Conservation (phyloP, 2,888 invertebrate species). For the Keiferia lycopersicella region DNA sequence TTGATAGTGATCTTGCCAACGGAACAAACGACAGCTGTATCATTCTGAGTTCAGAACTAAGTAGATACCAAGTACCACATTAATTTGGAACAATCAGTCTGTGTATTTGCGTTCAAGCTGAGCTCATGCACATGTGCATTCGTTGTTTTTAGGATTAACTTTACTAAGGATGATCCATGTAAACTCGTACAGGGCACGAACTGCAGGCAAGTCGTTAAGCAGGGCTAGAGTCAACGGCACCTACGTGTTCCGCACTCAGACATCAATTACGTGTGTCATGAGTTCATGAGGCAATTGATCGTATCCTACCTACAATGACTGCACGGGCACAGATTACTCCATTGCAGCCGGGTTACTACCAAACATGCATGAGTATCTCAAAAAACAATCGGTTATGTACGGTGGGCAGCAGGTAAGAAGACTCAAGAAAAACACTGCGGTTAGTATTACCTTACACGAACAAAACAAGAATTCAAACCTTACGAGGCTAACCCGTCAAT, state of each 20-base stretch:
- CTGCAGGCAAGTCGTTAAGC: constrained; percentile 41
- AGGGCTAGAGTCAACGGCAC: constrained; percentile 46
- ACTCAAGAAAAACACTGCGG: constrained; percentile 4
- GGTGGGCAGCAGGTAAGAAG: neutral
- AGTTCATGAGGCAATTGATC: constrained; percentile 37
- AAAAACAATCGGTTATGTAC: neutral
- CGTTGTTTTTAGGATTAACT: constrained; percentile 5
- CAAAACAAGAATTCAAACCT: constrained; percentile 9
- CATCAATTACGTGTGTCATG: constrained; percentile 39
- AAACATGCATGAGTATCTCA: neutral
- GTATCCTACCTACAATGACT: constrained; percentile 30
- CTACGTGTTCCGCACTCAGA: constrained; percentile 40
- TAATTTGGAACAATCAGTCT: neutral
- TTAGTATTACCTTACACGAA: constrained; percentile 7
- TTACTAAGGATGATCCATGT: neutral
- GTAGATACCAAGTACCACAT: neutral
- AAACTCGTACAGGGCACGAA: constrained; percentile 30
- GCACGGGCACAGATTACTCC: constrained; percentile 3
- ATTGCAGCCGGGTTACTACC: neutral
- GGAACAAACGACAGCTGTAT: constrained; percentile 1
- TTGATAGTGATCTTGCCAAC: constrained; percentile 10
- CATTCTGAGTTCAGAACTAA: constrained; percentile 1
- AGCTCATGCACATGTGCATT: neutral
- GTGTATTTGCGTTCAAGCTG: constrained; percentile 6
- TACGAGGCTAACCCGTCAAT: constrained; percentile 18